Evolutionary conservation across 1,140 invertebrate species (phyloP).

Genomic region (Bathynomus jamesi): DNA sequence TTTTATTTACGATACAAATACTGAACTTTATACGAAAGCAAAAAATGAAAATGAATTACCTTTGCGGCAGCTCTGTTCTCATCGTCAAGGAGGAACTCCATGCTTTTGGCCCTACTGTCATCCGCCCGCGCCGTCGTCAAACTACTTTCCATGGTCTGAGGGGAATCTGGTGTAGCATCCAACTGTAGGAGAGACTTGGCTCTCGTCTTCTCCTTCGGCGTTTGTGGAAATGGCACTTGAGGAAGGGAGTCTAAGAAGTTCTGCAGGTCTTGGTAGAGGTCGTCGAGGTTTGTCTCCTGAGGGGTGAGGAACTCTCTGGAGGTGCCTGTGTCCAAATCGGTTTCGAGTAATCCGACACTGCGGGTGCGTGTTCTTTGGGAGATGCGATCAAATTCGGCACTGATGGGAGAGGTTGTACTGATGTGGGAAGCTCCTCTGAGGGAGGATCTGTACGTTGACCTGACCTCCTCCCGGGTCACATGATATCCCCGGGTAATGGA

Average conservation of each 20-base stretch:
- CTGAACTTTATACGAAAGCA: too few relatives aligned
- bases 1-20: too few relatives aligned
- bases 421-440: not conserved
- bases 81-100: slow-evolving; percentile 87
- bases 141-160: slow-evolving; percentile 39
- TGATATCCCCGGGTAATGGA: slow-evolving; percentile 19
- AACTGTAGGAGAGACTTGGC: slow-evolving; percentile 70
- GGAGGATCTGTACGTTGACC: not conserved
- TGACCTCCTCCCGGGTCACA: slow-evolving; percentile 39
- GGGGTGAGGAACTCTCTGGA: slow-evolving; percentile 15
- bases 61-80: slow-evolving; percentile 68
- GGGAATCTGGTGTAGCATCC: slow-evolving; percentile 44
- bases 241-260: slow-evolving; percentile 21
- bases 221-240: slow-evolving; percentile 42
- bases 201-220: slow-evolving; percentile 51
- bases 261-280: slow-evolving; percentile 43
- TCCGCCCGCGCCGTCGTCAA: slow-evolving; percentile 38
- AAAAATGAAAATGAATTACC: too few relatives aligned
- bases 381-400: slow-evolving; percentile 13
- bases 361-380: slow-evolving; percentile 20
- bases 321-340: slow-evolving; percentile 62
- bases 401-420: not conserved
- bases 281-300: slow-evolving; percentile 43
- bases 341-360: slow-evolving; percentile 63
- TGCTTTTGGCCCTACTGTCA: slow-evolving; percentile 66